These are phyloP conservation scores for Brachionus sp. DNA, from an alignment of 1,140 invertebrate species.

Conservation along the genomic window DNA sequence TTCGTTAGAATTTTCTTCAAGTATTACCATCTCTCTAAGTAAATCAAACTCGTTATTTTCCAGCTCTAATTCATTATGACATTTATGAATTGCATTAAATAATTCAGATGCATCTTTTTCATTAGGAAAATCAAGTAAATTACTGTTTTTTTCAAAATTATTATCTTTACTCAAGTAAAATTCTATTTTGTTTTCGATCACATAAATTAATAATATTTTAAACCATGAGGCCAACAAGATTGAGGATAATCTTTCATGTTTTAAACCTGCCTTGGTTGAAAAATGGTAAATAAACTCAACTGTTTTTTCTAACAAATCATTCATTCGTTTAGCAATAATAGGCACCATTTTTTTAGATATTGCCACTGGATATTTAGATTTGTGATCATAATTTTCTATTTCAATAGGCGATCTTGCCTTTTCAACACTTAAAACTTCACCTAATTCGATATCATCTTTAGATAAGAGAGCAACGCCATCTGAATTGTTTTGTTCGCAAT, in stretches of 20 bases:
- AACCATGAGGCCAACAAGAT: neutral
- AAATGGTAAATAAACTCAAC: neutral
- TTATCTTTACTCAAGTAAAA: conserved; percentile 24
- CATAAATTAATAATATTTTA: neutral
- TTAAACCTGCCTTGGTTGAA: neutral
- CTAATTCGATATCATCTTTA: neutral
- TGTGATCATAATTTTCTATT: neutral
- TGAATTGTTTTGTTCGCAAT: neutral
- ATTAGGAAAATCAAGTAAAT: neutral
- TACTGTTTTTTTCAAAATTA: neutral
- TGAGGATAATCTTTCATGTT: neutral
- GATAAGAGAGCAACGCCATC: neutral
- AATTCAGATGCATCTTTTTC: neutral
- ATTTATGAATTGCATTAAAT: neutral
- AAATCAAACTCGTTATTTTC: neutral
- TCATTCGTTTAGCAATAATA: neutral
- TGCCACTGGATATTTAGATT: neutral
- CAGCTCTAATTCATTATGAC: neutral
- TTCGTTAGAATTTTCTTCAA: neutral
- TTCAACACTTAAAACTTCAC: neutral
- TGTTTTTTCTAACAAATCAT: conserved; percentile 32
- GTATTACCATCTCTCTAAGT: neutral
- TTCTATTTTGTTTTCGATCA: conserved; percentile 41
- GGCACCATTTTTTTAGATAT: conserved; percentile 42
- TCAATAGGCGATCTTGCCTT: neutral